Percentiles rank a stretch among this genome's conserved stretches.
phyloP scores from a whole-genome alignment of 2,888 invertebrate species.

The Macaria liturata region DNA sequence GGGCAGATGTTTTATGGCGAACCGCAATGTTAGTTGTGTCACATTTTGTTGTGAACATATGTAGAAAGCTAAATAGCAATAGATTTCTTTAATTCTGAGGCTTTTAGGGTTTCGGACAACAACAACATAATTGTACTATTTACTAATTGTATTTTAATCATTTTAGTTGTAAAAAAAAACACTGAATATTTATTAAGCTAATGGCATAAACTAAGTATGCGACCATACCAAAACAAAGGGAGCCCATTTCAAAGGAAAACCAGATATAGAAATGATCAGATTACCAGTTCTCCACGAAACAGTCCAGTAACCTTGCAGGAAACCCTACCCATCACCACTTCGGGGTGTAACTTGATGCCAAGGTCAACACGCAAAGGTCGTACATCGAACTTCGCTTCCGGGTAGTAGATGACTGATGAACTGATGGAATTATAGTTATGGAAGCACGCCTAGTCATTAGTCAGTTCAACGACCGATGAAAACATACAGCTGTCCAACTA shows the following conservation, averaged over 20 bases:
- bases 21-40: too few relatives aligned
- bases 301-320: conserved; percentile 29
- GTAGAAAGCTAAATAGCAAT: too few relatives aligned
- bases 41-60: too few relatives aligned
- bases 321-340: conserved; percentile 30
- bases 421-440: conserved; percentile 52
- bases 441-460: conserved; percentile 42
- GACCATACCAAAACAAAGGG: conserved; percentile 1
- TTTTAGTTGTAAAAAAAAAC: too few relatives aligned
- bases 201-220: not conserved
- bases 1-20: too few relatives aligned
- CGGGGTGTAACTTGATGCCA: conserved; percentile 49
- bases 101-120: too few relatives aligned
- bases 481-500: conserved; percentile 17
- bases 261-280: conserved; percentile 7
- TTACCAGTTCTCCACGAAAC: conserved; percentile 12
- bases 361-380: conserved; percentile 66
- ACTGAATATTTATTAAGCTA: too few relatives aligned
- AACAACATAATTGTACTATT: too few relatives aligned
- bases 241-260: not conserved
- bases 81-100: too few relatives aligned
- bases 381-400: conserved; percentile 65
- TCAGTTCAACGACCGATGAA: conserved; percentile 53
- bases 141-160: too few relatives aligned
- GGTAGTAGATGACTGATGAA: conserved; percentile 66